These are phyloP conservation scores for Falco columbarius DNA, from an alignment of 2,797 vertebrate genomes.

Conservation along the genomic window DNA sequence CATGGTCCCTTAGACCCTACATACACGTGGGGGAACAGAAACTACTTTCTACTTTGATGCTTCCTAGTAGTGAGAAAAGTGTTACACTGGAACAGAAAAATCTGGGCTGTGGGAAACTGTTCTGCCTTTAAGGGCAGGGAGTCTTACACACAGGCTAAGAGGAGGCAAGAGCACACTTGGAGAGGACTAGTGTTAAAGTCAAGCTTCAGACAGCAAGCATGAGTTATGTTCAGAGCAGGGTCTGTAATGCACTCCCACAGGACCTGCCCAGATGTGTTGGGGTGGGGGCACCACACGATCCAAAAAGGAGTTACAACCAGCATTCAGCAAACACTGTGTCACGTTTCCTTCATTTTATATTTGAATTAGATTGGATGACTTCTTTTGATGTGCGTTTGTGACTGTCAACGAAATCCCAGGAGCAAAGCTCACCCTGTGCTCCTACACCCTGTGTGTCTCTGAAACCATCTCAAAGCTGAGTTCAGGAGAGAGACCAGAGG, in stretches of 20 bases:
- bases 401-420: not conserved
- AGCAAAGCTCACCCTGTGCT: not conserved
- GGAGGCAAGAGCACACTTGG: not conserved
- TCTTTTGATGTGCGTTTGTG: not conserved
- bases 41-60: not conserved
- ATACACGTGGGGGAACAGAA: not conserved
- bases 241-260: not conserved
- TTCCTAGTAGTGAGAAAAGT: not conserved
- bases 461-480: not conserved
- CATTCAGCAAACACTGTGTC: not conserved
- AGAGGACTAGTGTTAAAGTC: not conserved
- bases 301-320: not conserved
- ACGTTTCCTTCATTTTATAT: not conserved
- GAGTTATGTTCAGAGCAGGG: not conserved
- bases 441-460: not conserved
- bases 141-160: not conserved
- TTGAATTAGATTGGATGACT: not conserved
- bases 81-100: not conserved
- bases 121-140: not conserved
- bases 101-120: not conserved
- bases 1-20: not conserved
- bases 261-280: not conserved
- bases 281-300: fast-evolving
- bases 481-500: not conserved
- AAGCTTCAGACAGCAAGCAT: not conserved